Percentiles rank a stretch among this genome's conserved stretches.
Evolutionary conservation across 1,140 invertebrate species (phyloP).

Genomic region (Zophobas morio): DNA sequence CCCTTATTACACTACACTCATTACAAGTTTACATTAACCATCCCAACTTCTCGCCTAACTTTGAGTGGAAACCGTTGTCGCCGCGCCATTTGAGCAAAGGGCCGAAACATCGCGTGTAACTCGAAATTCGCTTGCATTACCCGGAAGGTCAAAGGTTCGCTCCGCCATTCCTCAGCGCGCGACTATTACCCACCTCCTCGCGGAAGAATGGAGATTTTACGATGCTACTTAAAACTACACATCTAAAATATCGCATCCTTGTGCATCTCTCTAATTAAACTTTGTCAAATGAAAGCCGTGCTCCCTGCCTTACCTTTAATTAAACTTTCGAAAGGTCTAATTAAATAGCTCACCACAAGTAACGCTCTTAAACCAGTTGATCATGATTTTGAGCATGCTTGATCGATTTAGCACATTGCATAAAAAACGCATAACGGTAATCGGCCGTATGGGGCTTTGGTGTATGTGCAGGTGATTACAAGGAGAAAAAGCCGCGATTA

Average conservation of each 20-base stretch:
- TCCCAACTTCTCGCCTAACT: constrained; percentile 7
- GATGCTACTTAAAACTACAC: constrained; percentile 9
- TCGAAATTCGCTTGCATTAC: constrained; percentile 27
- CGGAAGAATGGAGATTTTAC: constrained; percentile 31
- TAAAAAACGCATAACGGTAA: constrained; percentile 33
- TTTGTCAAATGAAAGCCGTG: constrained; percentile 8
- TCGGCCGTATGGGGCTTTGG: constrained; percentile 33
- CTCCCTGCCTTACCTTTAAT: constrained; percentile 14
- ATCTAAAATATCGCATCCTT: constrained; percentile 16
- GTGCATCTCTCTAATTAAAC: constrained; percentile 19
- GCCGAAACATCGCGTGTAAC: constrained; percentile 26
- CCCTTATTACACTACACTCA: background rate
- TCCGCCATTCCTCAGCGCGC: constrained; percentile 21
- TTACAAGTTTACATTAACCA: background rate
- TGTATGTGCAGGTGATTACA: constrained; percentile 31
- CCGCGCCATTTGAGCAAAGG: constrained; percentile 13
- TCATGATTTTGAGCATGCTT: constrained; percentile 34
- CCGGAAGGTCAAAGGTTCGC: constrained; percentile 22
- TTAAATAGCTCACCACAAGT: constrained; percentile 14
- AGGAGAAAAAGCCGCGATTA: constrained; percentile 40
- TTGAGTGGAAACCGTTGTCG: constrained; percentile 23
- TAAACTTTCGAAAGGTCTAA: constrained; percentile 25
- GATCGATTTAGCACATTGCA: constrained; percentile 37
- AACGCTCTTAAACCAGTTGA: constrained; percentile 36
- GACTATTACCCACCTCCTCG: constrained; percentile 25